A percentile compares a stretch with the other conserved stretches of the same genome.
These are phyloP conservation scores for Sorex maritimensis DNA, from an alignment of 2,797 vertebrate genomes.

Conservation along the genomic window DNA sequence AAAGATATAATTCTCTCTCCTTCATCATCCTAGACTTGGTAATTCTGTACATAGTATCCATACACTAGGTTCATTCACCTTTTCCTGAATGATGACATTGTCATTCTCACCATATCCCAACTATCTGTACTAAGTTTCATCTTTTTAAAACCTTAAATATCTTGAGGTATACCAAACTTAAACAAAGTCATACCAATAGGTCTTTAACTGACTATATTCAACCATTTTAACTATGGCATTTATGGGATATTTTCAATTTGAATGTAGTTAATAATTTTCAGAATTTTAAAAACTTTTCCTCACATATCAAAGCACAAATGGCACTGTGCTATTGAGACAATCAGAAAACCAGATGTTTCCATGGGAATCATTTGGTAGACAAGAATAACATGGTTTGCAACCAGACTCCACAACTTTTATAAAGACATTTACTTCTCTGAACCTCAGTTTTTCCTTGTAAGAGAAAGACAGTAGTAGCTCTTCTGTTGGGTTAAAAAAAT, in stretches of 20 bases:
- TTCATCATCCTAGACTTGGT: slow-evolving; percentile 19
- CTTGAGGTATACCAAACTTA: slow-evolving; percentile 10
- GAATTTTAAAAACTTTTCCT: slow-evolving; percentile 19
- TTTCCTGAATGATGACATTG: background rate
- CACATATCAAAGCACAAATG: slow-evolving; percentile 49
- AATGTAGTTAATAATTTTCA: slow-evolving; percentile 23
- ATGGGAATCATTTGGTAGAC: slow-evolving; percentile 1
- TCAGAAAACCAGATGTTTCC: background rate
- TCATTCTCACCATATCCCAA: slow-evolving; percentile 24
- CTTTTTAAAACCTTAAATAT: background rate
- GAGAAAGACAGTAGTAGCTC: background rate
- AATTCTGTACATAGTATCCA: background rate
- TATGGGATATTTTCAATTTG: slow-evolving; percentile 8
- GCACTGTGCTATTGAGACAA: background rate
- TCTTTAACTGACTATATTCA: slow-evolving; percentile 44
- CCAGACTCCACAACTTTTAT: slow-evolving; percentile 11
- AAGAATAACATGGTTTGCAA: slow-evolving; percentile 36
- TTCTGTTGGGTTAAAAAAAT: background rate
- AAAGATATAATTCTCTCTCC: slow-evolving; percentile 21
- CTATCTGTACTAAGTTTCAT: background rate
- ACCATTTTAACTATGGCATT: slow-evolving; percentile 36
- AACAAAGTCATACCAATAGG: slow-evolving; percentile 47
- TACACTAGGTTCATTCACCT: too few relatives aligned
- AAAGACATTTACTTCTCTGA: slow-evolving; percentile 40
- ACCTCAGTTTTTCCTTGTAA: slow-evolving; percentile 9